phyloP scores from a whole-genome alignment of 2,888 invertebrate genomes.

The Cremastinae sp. region DNA sequence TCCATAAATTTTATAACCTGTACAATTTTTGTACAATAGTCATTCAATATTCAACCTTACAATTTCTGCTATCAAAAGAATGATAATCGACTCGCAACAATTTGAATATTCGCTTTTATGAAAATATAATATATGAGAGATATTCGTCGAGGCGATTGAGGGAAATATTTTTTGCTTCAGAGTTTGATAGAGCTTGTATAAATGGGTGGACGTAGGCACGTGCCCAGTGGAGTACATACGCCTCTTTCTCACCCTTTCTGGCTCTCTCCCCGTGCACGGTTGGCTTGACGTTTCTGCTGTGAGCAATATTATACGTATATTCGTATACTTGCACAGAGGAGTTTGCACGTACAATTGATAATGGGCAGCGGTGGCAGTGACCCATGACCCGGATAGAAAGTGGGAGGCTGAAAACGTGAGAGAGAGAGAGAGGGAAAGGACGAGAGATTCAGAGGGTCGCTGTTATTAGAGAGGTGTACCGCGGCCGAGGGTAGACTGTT shows the following conservation, averaged over 20 bases:
- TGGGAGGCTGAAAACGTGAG: conserved; percentile 47
- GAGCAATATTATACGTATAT: conserved; percentile 47
- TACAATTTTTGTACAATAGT: too few relatives aligned
- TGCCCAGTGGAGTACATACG: conserved; percentile 60
- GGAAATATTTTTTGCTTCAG: conserved; percentile 17
- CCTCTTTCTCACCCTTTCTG: conserved; percentile 38
- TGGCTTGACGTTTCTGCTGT: conserved; percentile 54
- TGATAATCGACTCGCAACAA: too few relatives aligned
- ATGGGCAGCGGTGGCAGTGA: conserved; percentile 76
- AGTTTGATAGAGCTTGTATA: conserved; percentile 50
- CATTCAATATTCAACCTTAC: too few relatives aligned
- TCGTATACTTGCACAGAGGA: conserved; percentile 49
- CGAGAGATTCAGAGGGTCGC: conserved; percentile 34
- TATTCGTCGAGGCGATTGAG: conserved; percentile 20
- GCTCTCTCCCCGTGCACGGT: conserved; percentile 45
- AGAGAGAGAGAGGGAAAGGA: conserved; percentile 45
- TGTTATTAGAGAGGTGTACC: conserved; percentile 41
- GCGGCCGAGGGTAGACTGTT: conserved; percentile 58
- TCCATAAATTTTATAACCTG: too few relatives aligned
- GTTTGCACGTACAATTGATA: conserved; percentile 65
- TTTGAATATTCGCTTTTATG: neutral
- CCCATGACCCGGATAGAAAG: conserved; percentile 78
- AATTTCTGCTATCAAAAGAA: too few relatives aligned
- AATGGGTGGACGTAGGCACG: conserved; percentile 47
- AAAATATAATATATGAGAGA: conserved; percentile 5